Base-by-base conservation (phyloP, 2,888 invertebrate genomes). In the Cancer borealis region DNA sequence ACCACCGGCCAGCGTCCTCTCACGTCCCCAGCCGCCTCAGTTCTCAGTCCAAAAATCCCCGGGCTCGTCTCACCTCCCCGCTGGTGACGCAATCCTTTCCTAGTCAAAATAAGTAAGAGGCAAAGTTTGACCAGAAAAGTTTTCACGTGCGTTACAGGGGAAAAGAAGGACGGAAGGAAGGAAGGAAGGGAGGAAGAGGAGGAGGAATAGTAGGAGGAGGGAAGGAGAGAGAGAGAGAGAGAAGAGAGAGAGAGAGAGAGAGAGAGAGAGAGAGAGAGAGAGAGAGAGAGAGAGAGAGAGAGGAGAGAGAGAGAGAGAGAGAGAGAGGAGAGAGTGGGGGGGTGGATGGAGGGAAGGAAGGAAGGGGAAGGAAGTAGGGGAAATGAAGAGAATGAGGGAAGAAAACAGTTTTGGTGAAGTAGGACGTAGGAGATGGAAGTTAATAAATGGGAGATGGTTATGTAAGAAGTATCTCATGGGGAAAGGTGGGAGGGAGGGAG, bases 151-250 rank as follows among this genome's bases (percentile, higher is more conserved):
- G 79, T 79, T 30, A 10, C 6, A 30, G 26, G 30, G 12, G 8
- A 73, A n/a, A 66, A n/a, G 17, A n/a, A 79, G 79, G 79, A 79
- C n/a, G 79, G 79, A 79, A n/a, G 79, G 26, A n/a, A 79, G 79
- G 79, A 79, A 30, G 79, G 30, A 30, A 30, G 30, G 79, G 14
- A 79, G 79, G 79, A 79, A 30, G 79, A 12, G n/a, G n/a, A n/a
- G 66, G 66, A 66, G n/a, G 66, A 21, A 0, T 5, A 66, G 66
- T 8, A 66, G 17, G 66, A 66, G 17, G 66, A 66, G n/a, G 21
- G 66, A 21, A 66, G 21, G 21, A 5, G 17, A 21, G 66, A 54
- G 10, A 14, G 54, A 54, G 54, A 54, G 54, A 54, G 54, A 54
- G 54, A 54, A 54, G 54, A 54, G 54, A 54, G 54, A 54, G 54